Percentiles rank a stretch among this genome's conserved stretches.
These are phyloP conservation scores for Vanessa tameamea DNA, from an alignment of 1,140 invertebrate genomes.

Conservation along the genomic window DNA sequence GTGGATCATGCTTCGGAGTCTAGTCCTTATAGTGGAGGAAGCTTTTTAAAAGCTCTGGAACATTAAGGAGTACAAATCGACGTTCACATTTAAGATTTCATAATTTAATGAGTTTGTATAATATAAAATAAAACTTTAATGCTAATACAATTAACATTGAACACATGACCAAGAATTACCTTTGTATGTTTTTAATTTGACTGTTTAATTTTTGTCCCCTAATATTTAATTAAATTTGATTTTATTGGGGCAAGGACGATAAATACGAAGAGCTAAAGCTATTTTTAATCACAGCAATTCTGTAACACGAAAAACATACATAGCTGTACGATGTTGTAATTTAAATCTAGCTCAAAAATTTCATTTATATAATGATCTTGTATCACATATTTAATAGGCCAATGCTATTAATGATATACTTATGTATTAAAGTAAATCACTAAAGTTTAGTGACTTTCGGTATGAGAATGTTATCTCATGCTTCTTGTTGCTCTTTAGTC, in stretches of 20 bases:
- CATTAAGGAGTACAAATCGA: no score
- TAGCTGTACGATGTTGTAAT: not conserved
- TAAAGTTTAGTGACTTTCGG: slow-evolving; percentile 12
- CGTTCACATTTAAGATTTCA: no score
- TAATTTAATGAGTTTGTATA: no score
- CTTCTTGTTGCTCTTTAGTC: slow-evolving; percentile 38
- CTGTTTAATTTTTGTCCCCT: no score
- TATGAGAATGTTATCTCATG: slow-evolving; percentile 36
- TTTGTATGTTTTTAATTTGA: no score
- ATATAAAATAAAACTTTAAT: no score
- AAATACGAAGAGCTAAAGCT: not conserved
- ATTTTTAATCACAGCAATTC: not conserved
- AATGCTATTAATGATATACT: not conserved
- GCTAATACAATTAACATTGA: no score
- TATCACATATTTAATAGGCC: not conserved
- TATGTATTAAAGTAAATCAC: not conserved
- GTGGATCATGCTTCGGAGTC: no score
- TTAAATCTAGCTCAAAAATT: not conserved
- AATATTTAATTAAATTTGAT: not conserved
- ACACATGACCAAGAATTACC: no score
- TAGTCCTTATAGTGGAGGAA: no score
- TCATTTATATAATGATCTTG: not conserved
- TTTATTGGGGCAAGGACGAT: not conserved
- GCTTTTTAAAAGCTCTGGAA: no score
- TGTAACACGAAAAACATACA: not conserved